Evolutionary conservation across 2,797 vertebrate genomes (phyloP), one percentile per base, ranked within the genome.

Genomic region (Oreochromis grahami): DNA sequence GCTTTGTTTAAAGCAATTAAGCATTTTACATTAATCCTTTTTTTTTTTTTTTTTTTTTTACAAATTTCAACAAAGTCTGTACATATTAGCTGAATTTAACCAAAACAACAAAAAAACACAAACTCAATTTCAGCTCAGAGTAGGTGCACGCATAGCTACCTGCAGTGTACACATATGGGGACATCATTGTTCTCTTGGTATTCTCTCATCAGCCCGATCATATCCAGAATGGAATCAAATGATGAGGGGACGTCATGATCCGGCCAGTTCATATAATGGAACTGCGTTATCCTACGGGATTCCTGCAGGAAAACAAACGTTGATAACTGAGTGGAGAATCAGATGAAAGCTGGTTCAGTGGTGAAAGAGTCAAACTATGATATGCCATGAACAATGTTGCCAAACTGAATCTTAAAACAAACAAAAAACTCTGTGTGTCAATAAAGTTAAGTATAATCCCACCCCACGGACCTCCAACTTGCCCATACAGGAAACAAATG

Each of bases 201-300:
- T 89, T 98, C 97, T 90, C 98, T 97, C 98, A 99, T 99, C 80
- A 98, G 96, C 79, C 96, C 97, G 80, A 99, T 99, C 98, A 99
- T 99, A 81, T 99, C 98, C 95, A 99, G 94, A 92, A 99, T 99
- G 88, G 98, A 99, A 95, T 99, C 98, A 87, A 99, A 99, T 0
- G 98, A 99, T 0, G 98, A 98, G n/a, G 98, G 98, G 72, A 99
- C 98, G 53, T 99, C 98, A 2, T 99, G 98, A 93, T 99, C 98
- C 1, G 98, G 98, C 98, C 98, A 99, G 95, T 99, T 99, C 78
- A 98, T 97, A 79, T 99, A 99, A 96, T 99, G 98, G 91, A 99
- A 99, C 76, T 99, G 98, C 70, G 98, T 98, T 45, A 99, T 90
- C 88, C 97, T 97, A 78, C 98, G 97, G 3, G 96, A 97, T 91